Conservation (phyloP, 2,113 vertebrate species). For the Pholis gunnellus region DNA sequence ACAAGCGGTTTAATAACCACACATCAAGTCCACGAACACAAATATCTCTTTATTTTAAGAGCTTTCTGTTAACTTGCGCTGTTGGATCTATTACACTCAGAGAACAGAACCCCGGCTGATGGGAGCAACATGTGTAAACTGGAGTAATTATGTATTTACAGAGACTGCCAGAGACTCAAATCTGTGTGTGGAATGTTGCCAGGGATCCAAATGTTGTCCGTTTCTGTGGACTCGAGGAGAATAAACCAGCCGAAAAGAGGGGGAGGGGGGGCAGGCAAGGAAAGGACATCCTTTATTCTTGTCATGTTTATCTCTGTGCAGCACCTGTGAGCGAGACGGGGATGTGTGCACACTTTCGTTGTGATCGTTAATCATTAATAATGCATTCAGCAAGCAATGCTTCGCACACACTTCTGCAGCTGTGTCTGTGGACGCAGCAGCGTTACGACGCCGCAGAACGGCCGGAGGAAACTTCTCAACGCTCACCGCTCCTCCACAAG, state of each 20-base stretch:
- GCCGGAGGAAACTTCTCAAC: conserved; percentile 8
- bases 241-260: conserved; percentile 52
- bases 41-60: too few relatives aligned
- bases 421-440: conserved; percentile 4
- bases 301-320: conserved; percentile 67
- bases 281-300: conserved; percentile 62
- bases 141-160: conserved; percentile 72
- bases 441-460: neutral
- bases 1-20: too few relatives aligned
- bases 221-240: conserved; percentile 53
- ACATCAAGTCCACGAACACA: too few relatives aligned
- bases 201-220: conserved; percentile 51
- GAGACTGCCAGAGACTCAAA: conserved; percentile 49
- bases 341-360: conserved; percentile 46
- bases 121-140: conserved; percentile 62
- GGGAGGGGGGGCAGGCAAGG: conserved; percentile 11
- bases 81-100: conserved; percentile 60
- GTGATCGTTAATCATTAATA: conserved; percentile 68
- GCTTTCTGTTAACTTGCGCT: conserved; percentile 21
- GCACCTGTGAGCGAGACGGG: conserved; percentile 62
- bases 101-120: conserved; percentile 55
- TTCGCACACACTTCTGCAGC: neutral
- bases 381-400: conserved; percentile 40
- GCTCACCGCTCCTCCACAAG: neutral
- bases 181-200: conserved; percentile 54